Evolutionary conservation across 2,113 vertebrate species (phyloP).

Genomic region (Lophura nycthemera): DNA sequence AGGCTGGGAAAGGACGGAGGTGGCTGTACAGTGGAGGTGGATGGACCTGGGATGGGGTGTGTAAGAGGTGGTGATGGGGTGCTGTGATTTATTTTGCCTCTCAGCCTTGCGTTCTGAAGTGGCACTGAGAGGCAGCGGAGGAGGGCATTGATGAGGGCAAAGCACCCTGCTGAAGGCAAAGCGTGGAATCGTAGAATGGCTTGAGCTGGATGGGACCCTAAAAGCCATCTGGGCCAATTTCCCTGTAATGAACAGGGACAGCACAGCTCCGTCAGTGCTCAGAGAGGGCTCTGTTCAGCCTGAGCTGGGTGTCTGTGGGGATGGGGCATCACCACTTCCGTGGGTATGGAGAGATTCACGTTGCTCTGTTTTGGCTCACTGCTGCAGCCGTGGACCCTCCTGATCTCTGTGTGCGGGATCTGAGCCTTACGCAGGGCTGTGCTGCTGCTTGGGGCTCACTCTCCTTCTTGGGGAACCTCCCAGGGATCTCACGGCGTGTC

Average conservation of each 20-base stretch:
- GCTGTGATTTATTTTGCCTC: not conserved
- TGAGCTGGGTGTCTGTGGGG: no score
- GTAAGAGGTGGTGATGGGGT: not conserved
- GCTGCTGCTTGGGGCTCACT: not conserved
- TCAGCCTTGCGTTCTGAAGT: not conserved
- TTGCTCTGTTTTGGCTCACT: rapidly evolving
- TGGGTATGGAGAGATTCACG: rapidly evolving
- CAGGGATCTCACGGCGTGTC: not conserved
- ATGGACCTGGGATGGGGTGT: not conserved
- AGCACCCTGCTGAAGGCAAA: not conserved
- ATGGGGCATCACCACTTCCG: no score
- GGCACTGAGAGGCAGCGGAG: rapidly evolving
- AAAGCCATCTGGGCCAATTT: no score
- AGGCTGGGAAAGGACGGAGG: conserved; percentile 27
- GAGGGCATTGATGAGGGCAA: not conserved
- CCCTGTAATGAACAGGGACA: no score
- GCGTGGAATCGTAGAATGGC: no score
- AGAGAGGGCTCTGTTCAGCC: no score
- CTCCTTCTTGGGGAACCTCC: not conserved
- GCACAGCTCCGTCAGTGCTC: no score
- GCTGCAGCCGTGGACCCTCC: not conserved
- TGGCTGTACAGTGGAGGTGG: not conserved
- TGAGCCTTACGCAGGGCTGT: not conserved
- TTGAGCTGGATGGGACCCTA: no score
- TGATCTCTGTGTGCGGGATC: not conserved